phyloP scores from a whole-genome alignment of 2,797 vertebrate species.

The Lithobates sylvaticus region DNA sequence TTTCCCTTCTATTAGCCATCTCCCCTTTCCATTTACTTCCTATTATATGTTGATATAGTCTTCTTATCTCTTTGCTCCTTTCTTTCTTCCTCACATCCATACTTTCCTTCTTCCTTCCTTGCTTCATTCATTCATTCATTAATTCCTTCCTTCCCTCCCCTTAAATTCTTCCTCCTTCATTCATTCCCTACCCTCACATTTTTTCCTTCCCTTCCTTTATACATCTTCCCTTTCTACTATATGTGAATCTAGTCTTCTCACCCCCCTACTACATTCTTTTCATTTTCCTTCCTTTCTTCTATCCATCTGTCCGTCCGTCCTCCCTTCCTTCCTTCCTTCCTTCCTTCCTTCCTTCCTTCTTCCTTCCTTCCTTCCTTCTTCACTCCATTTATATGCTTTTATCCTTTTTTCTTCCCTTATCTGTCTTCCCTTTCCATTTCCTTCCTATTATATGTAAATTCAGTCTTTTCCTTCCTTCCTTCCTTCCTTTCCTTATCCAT shows the following conservation, averaged over 20 bases:
- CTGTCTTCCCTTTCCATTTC: background rate
- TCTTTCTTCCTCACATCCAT: too few relatives aligned
- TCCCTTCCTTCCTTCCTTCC: background rate
- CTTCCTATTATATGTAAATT: background rate
- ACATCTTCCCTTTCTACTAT: background rate
- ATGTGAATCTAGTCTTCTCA: too few relatives aligned
- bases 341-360: background rate
- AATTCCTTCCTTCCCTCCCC: background rate
- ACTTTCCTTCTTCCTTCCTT: background rate
- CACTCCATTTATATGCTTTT: background rate
- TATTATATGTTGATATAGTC: too few relatives aligned
- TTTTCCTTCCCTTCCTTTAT: background rate
- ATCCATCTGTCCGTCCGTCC: background rate
- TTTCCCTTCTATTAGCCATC: too few relatives aligned
- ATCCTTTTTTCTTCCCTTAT: background rate
- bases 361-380: constrained; percentile 60
- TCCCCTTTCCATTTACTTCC: too few relatives aligned
- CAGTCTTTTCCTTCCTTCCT: constrained; percentile 12
- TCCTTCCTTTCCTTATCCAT: too few relatives aligned
- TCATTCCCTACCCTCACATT: background rate
- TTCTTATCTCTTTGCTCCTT: too few relatives aligned
- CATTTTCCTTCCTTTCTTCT: background rate
- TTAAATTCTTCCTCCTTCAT: background rate
- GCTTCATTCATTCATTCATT: background rate
- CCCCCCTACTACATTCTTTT: background rate